Evolutionary conservation across 2,888 invertebrate genomes (phyloP), one percentile per base, ranked within the genome.

Genomic region (Platycheirus albimanus): DNA sequence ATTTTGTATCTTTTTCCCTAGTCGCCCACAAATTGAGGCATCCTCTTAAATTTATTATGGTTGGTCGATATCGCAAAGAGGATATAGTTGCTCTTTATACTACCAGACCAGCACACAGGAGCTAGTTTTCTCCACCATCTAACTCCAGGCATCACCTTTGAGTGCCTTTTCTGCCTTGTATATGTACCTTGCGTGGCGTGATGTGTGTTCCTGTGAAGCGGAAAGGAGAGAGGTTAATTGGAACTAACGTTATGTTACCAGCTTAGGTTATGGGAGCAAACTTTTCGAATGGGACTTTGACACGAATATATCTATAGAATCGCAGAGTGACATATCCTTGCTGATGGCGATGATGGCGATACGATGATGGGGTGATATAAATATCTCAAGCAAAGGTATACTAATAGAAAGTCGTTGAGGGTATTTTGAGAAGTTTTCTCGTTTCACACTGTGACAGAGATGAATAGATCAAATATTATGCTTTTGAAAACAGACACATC

Each of bases 1-100:
- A 61, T 61, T 61, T 61, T 43, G 61, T 41, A 13, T 61, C 61
- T 7, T 45, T 30, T 24, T 17, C 11, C 45, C 30, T 28, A 15
- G 10, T 64, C 51, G 58, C 58, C 43, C 52, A 61, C 33, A 66
- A 61, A 67, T 47, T 54, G 67, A 66, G 54, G 51, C 52, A 63
- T 71, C 71, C 70, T 56, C 67, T 61, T 54, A 77, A 67, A 81
- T 81, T 81, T 77, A 76, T 81, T 81, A 81, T 61, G 67, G 81
- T 80, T 70, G 70, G 70, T 76, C 70, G 80, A 70, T 76, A 70
- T 58, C 24, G 24, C 58, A 81, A 66, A 66, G 71, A 71, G 56
- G 75, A 69, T 69, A 74, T 45, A 51, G 38, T 30, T 43, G 13
- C 58, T 43, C 41, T 51, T 36, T 47, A 33, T 47, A 47, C 10